Percentiles rank a stretch among this genome's conserved stretches.
These are phyloP conservation scores for Aptenodytes patagonicus DNA, from an alignment of 2,113 vertebrate species.

Conservation along the genomic window DNA sequence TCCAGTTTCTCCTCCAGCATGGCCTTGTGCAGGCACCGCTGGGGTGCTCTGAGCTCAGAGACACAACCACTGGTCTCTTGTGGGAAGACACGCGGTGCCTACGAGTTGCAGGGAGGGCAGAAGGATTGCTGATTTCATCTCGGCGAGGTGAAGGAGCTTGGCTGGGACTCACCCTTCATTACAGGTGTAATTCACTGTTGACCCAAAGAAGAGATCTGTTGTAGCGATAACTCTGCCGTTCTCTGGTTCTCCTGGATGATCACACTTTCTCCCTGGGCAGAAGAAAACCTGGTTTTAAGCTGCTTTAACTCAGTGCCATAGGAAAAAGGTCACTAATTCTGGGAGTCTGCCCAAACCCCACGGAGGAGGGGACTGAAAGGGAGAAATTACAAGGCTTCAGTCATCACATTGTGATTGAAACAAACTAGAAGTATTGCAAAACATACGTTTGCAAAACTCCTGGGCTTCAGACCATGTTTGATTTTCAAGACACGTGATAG, in stretches of 20 bases:
- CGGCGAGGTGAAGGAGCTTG: neutral
- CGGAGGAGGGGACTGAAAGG: neutral
- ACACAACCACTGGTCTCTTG: neutral
- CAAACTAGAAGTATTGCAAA: neutral
- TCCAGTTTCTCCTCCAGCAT: neutral
- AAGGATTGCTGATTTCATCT: neutral
- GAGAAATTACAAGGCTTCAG: neutral
- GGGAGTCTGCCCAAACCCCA: neutral
- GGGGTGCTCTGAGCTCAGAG: neutral
- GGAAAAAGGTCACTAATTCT: neutral
- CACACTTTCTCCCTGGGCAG: constrained; percentile 46
- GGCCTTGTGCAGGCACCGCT: neutral
- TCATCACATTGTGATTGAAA: rapidly evolving
- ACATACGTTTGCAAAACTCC: constrained; percentile 49
- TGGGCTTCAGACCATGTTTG: constrained; percentile 36
- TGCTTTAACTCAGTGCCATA: neutral
- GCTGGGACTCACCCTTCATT: constrained; percentile 49
- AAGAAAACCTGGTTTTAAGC: neutral
- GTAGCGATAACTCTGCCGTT: constrained; percentile 5
- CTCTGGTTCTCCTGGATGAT: constrained; percentile 9
- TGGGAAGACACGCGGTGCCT: neutral
- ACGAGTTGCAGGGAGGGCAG: neutral
- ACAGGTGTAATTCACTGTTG: constrained; percentile 38
- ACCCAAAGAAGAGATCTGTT: neutral
- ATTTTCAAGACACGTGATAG: constrained; percentile 16